phyloP scores from a whole-genome alignment of 2,113 vertebrate species.

The Lophura nycthemera region DNA sequence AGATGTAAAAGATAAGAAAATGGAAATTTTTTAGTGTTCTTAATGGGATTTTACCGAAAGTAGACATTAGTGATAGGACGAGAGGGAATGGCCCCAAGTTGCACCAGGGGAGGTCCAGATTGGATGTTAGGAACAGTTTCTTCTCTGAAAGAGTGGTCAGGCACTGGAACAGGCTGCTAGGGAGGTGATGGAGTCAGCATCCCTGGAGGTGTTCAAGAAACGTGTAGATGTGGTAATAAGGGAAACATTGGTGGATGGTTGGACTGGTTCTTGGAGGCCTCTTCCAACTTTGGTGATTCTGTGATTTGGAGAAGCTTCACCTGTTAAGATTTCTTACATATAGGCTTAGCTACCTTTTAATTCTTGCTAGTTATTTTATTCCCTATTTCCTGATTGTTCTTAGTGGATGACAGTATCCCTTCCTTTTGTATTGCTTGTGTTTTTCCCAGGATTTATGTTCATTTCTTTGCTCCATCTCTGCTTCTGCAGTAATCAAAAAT shows the following conservation, averaged over 20 bases:
- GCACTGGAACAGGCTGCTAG: too few species aligned
- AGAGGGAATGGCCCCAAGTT: too few species aligned
- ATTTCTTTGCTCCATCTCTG: background rate
- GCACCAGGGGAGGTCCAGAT: too few species aligned
- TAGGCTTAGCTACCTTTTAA: background rate
- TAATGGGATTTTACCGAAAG: background rate
- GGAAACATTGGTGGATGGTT: too few species aligned
- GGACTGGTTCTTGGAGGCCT: too few species aligned
- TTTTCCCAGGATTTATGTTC: background rate
- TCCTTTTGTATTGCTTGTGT: background rate
- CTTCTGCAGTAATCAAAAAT: background rate
- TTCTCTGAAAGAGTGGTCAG: too few species aligned
- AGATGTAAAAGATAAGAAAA: background rate
- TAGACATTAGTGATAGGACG: background rate
- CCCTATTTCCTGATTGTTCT: background rate
- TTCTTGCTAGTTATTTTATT: background rate
- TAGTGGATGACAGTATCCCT: background rate
- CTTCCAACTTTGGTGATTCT: too few species aligned
- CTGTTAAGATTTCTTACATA: background rate
- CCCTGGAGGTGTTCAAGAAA: too few species aligned
- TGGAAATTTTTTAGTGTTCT: background rate
- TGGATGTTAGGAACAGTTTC: too few species aligned
- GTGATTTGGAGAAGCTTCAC: background rate
- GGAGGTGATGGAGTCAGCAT: too few species aligned
- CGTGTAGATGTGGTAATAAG: too few species aligned